Evolutionary conservation across 2,113 vertebrate species (phyloP), one percentile per base, ranked within the genome.

Genomic region (Barbus barbus): DNA sequence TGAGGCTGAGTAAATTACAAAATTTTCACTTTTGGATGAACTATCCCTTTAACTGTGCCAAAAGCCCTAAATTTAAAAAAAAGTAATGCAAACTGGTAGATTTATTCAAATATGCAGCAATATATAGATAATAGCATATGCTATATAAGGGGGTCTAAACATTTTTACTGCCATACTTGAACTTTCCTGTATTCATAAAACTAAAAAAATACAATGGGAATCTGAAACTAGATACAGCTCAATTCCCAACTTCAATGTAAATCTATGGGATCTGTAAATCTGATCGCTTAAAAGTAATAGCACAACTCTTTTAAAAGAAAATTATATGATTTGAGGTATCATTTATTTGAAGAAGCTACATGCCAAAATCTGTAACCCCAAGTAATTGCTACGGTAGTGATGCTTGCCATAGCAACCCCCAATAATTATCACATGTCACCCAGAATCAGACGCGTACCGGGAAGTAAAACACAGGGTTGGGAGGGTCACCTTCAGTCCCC

Each of bases 361-460:
- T 18, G 44, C 44, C 14, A 48, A 74, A 74, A 18, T 18, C 1
- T 48, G 26, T 75, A 75, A 26, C 38, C n/a, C 11, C 69, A 72
- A 44, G 22, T 14, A 72, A 41, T 24, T n/a, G 72, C 24, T 9
- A 28, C 51, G 9, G 14, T 74, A 48, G 44, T 75, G 24, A 31
- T 51, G 33, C 38, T 24, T 72, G 69, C 3, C 38, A n/a, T 44
- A 72, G 9, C 13, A 16, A 75, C 73, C n/a, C 79, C 61, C 85
- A 86, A 83, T 63, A 86, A 86, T 85, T 75, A 83, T 86, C 63
- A 65, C 69, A n/a, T n/a, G 83, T 86, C 88, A 87, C 58, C 83
- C 88, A 83, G 71, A 63, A 44, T 75, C 63, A 48, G n/a, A 33
- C 69, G 83, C 14, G 12, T 56, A 24, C 26, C 71, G 41, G 71